phyloP scores from a whole-genome alignment of 2,888 invertebrate genomes.

The Thumatha senex region DNA sequence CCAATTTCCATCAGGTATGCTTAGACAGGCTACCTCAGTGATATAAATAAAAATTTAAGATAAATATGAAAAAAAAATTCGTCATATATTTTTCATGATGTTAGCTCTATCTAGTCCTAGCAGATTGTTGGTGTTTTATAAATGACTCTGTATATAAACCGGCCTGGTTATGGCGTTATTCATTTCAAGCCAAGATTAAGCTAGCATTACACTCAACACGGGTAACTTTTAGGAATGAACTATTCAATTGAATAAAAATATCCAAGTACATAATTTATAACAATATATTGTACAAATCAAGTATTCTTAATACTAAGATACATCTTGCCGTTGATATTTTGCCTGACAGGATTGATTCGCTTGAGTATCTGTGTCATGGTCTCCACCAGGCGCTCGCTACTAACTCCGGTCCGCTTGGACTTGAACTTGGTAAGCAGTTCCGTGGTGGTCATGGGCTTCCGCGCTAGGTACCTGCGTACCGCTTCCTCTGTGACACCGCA shows the following conservation, averaged over 20 bases:
- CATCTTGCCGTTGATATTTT: slow-evolving; percentile 96
- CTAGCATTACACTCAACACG: too few relatives aligned
- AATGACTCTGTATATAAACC: too few relatives aligned
- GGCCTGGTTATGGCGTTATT: too few relatives aligned
- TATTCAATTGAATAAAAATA: neutral
- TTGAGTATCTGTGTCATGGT: slow-evolving; percentile 97
- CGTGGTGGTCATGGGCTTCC: slow-evolving; percentile 99
- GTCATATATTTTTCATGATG: too few relatives aligned
- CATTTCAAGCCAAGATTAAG: too few relatives aligned
- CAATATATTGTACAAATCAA: slow-evolving; percentile 34
- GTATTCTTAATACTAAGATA: slow-evolving; percentile 92
- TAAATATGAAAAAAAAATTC: too few relatives aligned
- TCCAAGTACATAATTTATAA: neutral
- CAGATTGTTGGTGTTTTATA: too few relatives aligned
- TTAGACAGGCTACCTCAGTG: too few relatives aligned
- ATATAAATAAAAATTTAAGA: too few relatives aligned
- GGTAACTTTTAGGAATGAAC: too few relatives aligned
- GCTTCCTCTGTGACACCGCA: slow-evolving; percentile 97
- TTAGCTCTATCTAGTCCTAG: too few relatives aligned
- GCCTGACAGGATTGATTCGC: slow-evolving; percentile 96
- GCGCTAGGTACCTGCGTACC: slow-evolving; percentile 95
- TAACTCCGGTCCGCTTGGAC: slow-evolving; percentile 95
- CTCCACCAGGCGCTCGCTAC: slow-evolving; percentile 95
- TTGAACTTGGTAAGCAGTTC: slow-evolving; percentile 98
- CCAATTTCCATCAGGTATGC: too few relatives aligned